A percentile compares a stretch with the other conserved stretches of the same genome.
phyloP scores from a whole-genome alignment of 2,888 invertebrate genomes.

The Drosophila fulvimacula region DNA sequence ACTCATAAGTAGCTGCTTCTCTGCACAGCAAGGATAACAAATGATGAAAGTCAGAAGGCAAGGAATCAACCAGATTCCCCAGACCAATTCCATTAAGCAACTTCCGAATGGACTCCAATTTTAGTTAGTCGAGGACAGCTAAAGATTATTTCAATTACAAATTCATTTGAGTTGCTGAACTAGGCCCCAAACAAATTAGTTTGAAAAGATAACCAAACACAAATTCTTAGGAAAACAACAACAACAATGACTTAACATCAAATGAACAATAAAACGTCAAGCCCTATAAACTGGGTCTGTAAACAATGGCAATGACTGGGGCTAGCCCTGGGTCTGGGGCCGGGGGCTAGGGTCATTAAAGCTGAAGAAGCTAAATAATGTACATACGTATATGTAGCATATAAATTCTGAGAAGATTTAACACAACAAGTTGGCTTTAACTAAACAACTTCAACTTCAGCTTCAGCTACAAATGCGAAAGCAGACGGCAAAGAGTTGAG shows the following conservation, averaged over 20 bases:
- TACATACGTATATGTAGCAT: constrained; percentile 21
- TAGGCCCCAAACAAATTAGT: constrained; percentile 26
- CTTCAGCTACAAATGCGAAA: constrained; percentile 8
- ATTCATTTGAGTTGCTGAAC: constrained; percentile 16
- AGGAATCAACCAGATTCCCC: not conserved
- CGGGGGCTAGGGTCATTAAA: constrained; percentile 19
- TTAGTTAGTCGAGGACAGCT: not conserved
- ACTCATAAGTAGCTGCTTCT: constrained; percentile 7
- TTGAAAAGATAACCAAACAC: constrained; percentile 3
- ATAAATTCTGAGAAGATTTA: constrained; percentile 52
- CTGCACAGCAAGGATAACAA: constrained; percentile 12
- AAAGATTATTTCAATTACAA: constrained; percentile 5
- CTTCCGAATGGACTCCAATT: not conserved
- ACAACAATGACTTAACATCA: constrained; percentile 32
- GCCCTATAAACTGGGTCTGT: constrained; percentile 22
- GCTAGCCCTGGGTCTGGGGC: not conserved
- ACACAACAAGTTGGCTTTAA: constrained; percentile 40
- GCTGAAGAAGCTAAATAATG: constrained; percentile 1
- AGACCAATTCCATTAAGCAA: not conserved
- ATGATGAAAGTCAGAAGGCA: constrained; percentile 1
- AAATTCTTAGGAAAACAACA: constrained; percentile 25
- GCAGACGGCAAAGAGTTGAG: constrained; percentile 3
- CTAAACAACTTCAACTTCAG: constrained; percentile 27
- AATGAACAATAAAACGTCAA: constrained; percentile 42
- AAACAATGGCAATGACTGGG: constrained; percentile 28